Conservation (phyloP, 2,113 vertebrate genomes). For the Oryzias melastigma region DNA sequence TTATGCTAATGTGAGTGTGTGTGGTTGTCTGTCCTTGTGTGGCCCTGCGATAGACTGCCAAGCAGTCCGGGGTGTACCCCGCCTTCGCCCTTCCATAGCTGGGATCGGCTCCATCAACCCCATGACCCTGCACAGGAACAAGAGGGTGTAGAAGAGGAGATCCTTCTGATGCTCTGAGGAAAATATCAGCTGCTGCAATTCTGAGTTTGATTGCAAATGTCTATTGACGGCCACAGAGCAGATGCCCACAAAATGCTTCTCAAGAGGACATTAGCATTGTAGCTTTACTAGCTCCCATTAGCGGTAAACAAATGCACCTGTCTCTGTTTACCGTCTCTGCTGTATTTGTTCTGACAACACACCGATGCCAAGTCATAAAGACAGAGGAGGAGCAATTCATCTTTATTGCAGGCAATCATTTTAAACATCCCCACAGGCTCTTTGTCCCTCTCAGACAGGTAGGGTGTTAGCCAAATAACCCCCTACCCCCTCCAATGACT, state of each 20-base stretch:
- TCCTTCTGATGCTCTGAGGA: conserved; percentile 21
- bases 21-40: too few species aligned
- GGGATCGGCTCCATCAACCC: too few species aligned
- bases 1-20: not conserved
- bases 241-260: conserved; percentile 66
- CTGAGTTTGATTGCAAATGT: conserved; percentile 50
- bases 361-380: conserved; percentile 69
- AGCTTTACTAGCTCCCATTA: conserved; percentile 73
- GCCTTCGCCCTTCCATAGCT: too few species aligned
- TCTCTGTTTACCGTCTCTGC: conserved; percentile 71
- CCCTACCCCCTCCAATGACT: not conserved
- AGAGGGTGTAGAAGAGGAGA: not conserved
- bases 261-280: conserved; percentile 72
- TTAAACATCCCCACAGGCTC: conserved; percentile 59
- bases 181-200: conserved; percentile 19
- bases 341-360: conserved; percentile 74
- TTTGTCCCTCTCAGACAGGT: conserved; percentile 47
- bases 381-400: conserved; percentile 71
- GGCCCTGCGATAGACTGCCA: too few species aligned
- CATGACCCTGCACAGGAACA: too few species aligned
- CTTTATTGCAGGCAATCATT: conserved; percentile 73
- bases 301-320: conserved; percentile 76
- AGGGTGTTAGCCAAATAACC: conserved; percentile 44
- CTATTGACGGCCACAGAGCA: conserved; percentile 51
- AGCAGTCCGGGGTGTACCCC: too few species aligned